Base-by-base conservation (phyloP, 2,888 invertebrate species). In the Metallyticus violacea region DNA sequence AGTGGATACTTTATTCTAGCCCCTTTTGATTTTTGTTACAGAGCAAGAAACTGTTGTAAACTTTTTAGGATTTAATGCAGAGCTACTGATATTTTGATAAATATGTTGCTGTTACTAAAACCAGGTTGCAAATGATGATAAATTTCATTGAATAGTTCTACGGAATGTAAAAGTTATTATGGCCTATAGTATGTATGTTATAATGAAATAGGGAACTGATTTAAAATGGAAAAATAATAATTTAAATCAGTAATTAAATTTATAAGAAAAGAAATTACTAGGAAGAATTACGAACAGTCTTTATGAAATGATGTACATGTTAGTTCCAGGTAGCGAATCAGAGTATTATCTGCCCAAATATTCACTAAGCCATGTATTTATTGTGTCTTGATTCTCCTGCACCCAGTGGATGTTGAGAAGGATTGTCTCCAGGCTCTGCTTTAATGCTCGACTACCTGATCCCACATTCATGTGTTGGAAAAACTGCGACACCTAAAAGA, bases 331-430 rank as follows among this genome's bases (percentile, higher is more conserved):
- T 62, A 62, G 40, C 40, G 9, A 62, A 15, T 62, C 76, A 26
- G 9, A 25, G 76, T 86, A 86, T 86, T 86, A 86, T 87, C 87
- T 86, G 76, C 86, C 87, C 25, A 90, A 88, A 88, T 92, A 91
- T 81, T 91, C 90, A 83, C 90, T 90, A 22, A 95, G 91, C 94
- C 94, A 95, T 83, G 91, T 90, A 86, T 93, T 92, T 40, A 95
- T 92, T 62, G 91, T 91, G 0, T 92, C 92, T 77, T 93, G 93
- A 89, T 94, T 93, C 62, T 92, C 91, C 78, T 92, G 91, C 79
- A 97, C 95, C 97, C 97, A 97, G 88, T 96, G 95, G 1, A 97
- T 95, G 92, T 97, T 97, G 26, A 96, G 93, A 15, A 95, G 95
- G 28, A 97, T 96, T 1, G 94, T 96, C 91, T 97, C 97, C 81